phyloP scores from a whole-genome alignment of 2,888 invertebrate genomes.

The Rhabditoides inermis region DNA sequence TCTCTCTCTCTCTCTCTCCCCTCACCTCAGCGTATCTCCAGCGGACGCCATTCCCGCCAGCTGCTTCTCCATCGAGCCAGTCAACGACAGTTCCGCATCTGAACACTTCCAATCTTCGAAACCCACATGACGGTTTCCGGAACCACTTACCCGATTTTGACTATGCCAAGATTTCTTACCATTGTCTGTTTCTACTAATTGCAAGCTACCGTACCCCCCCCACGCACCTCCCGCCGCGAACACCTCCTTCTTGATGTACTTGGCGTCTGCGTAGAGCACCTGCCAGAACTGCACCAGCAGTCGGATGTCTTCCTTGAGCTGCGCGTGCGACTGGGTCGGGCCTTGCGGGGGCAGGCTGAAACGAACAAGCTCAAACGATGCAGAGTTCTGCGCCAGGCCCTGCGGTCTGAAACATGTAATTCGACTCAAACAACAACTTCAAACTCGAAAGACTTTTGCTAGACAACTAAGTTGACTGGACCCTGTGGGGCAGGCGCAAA shows the following conservation, averaged over 20 bases:
- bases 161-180: too few relatives aligned
- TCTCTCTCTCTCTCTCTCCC: too few relatives aligned
- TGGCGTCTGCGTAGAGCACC: constrained; percentile 67
- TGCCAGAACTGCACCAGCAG: constrained; percentile 89
- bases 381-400: too few relatives aligned
- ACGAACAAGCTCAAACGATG: not conserved
- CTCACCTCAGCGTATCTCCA: not conserved
- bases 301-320: constrained; percentile 78
- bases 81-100: not conserved
- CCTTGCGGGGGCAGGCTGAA: constrained; percentile 64
- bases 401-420: too few relatives aligned
- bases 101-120: not conserved
- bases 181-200: too few relatives aligned
- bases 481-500: too few relatives aligned
- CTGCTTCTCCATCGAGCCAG: not conserved
- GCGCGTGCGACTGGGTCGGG: constrained; percentile 70
- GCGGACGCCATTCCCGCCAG: not conserved
- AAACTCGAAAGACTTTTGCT: too few relatives aligned
- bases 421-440: too few relatives aligned
- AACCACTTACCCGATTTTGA: too few relatives aligned
- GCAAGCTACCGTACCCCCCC: not conserved
- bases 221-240: constrained; percentile 18
- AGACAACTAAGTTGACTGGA: too few relatives aligned
- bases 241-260: constrained; percentile 54
- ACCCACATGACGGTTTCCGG: not conserved